These are phyloP conservation scores for Drosophila saltans DNA, from an alignment of 1,140 invertebrate species.

Conservation along the genomic window DNA sequence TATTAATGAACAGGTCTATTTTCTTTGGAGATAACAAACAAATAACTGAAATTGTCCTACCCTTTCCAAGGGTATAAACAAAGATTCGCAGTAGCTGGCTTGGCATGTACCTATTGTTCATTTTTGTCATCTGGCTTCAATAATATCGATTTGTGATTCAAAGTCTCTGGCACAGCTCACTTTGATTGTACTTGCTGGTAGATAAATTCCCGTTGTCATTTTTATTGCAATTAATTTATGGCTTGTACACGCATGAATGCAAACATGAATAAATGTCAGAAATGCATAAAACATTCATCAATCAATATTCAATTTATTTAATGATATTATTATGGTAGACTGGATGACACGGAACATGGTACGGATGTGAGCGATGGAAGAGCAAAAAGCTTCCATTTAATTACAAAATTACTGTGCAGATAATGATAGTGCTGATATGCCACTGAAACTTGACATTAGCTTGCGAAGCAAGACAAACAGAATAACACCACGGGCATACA, in stretches of 20 bases:
- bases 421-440: constrained; percentile 43
- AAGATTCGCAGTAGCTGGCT: neutral
- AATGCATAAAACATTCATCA: constrained; percentile 52
- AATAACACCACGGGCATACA: constrained; percentile 5
- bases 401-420: constrained; percentile 36
- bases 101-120: neutral
- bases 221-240: constrained; percentile 64
- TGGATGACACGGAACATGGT: neutral
- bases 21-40: no score
- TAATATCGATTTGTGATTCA: neutral
- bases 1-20: no score
- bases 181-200: constrained; percentile 18
- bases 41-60: no score
- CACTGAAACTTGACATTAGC: constrained; percentile 72
- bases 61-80: neutral
- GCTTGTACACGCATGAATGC: constrained; percentile 50
- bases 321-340: constrained; percentile 54
- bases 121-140: constrained; percentile 10
- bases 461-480: constrained; percentile 49
- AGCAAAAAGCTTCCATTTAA: constrained; percentile 36
- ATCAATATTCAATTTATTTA: constrained; percentile 64
- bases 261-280: constrained; percentile 61
- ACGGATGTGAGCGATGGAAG: no score
- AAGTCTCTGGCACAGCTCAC: constrained; percentile 1
- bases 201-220: constrained; percentile 40